Conservation (phyloP, 2,888 invertebrate genomes). For the Caenorhabditis sp. region DNA sequence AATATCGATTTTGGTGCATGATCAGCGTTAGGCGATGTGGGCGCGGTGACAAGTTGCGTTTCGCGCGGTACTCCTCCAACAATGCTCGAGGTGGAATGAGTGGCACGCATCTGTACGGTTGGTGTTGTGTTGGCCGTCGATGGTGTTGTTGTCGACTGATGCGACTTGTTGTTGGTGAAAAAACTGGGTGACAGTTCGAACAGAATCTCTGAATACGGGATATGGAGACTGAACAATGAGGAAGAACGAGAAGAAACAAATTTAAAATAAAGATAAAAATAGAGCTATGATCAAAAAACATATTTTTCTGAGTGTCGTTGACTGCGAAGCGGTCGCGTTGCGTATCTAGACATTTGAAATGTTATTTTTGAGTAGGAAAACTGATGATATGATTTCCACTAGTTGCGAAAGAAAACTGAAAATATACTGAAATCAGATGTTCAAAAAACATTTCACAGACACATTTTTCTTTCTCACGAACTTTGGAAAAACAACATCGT, state of each 20-base stretch:
- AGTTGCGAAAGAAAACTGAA: too few species aligned
- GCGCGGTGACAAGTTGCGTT: neutral
- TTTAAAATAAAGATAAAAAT: slow-evolving; percentile 1
- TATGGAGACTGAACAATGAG: too few species aligned
- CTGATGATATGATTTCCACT: too few species aligned
- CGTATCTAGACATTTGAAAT: too few species aligned
- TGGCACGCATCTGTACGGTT: slow-evolving; percentile 9
- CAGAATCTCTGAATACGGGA: slow-evolving; percentile 23
- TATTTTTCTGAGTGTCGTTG: too few species aligned
- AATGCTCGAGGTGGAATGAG: slow-evolving; percentile 28
- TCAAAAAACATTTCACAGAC: neutral
- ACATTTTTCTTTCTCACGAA: neutral
- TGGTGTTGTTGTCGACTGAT: slow-evolving; percentile 12
- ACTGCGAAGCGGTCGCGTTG: too few species aligned
- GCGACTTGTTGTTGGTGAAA: slow-evolving; percentile 18
- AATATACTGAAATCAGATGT: neutral
- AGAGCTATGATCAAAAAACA: too few species aligned
- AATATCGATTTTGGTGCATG: slow-evolving; percentile 31
- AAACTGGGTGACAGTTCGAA: slow-evolving; percentile 38
- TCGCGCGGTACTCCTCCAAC: slow-evolving; percentile 7
- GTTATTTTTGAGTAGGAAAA: too few species aligned
- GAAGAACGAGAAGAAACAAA: slow-evolving; percentile 1
- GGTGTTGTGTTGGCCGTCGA: slow-evolving; percentile 12
- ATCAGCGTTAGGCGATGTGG: slow-evolving; percentile 5
- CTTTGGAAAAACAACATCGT: too few species aligned